Percentiles rank a stretch among this genome's conserved stretches.
Evolutionary conservation across 1,140 invertebrate species (phyloP).

Genomic region (Oedothorax gibbosus): DNA sequence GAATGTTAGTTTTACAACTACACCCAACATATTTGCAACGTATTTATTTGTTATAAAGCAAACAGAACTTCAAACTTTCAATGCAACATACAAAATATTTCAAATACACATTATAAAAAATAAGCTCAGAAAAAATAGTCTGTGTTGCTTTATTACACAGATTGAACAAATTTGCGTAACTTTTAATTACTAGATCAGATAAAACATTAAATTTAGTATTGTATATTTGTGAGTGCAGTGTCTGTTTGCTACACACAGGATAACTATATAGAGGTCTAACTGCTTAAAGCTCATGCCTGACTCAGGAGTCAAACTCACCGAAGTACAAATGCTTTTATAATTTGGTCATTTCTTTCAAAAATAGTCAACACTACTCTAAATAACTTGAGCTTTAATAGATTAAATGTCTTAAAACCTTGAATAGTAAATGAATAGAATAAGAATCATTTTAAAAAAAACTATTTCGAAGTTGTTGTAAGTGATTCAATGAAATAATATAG

Average conservation of each 20-base stretch:
- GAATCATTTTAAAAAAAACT: not conserved
- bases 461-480: not conserved
- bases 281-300: not conserved
- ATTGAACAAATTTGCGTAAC: too few relatives aligned
- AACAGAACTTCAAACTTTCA: too few relatives aligned
- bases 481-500: not conserved
- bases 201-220: too few relatives aligned
- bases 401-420: not conserved
- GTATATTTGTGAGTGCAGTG: not conserved
- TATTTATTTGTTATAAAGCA: too few relatives aligned
- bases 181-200: not conserved
- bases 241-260: not conserved
- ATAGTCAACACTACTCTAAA: not conserved
- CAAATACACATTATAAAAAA: too few relatives aligned
- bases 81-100: too few relatives aligned
- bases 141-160: too few relatives aligned
- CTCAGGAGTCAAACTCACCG: not conserved
- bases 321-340: not conserved
- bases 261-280: not conserved
- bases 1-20: too few relatives aligned
- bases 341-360: not conserved
- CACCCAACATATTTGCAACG: too few relatives aligned
- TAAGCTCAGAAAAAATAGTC: too few relatives aligned
- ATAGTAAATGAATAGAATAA: too few relatives aligned
- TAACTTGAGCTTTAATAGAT: not conserved